Base-by-base conservation (phyloP, 2,797 vertebrate species). In the Acanthopagrus latus region DNA sequence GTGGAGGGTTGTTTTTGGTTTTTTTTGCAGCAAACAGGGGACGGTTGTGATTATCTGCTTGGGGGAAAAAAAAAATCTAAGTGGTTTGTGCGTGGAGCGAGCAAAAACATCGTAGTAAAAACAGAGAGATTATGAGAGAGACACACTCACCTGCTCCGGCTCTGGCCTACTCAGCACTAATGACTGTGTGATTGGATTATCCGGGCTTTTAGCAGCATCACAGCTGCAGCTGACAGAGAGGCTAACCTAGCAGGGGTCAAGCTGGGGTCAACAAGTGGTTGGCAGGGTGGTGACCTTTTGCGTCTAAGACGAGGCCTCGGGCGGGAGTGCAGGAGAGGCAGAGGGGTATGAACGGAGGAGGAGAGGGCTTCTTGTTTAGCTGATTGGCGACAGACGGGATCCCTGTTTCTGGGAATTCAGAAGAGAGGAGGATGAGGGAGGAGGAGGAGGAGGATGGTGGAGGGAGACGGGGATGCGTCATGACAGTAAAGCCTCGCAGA, bases 151-250 rank as follows among this genome's bases (percentile, higher is more conserved):
- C 86, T 92, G 89, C 86, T 74, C 71, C 5, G 5, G 78, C 80
- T 84, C 82, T 44, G 76, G 72, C 81, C 74, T 68, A n/a, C 89
- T 88, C 79, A 82, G 79, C 82, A 76, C 82, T 91, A 93, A 92
- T 94, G 88, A 88, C 84, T 88, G 86, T 83, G 80, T 90, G 90
- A 94, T 92, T 90, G 91, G 93, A 94, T 95, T 94, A 93, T 89
- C 88, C n/a, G 5, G 83, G 90, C 83, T 92, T 89, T 94, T 80
- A 82, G 82, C 89, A 87, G 80, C 72, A 62, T 71, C 74, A 65
- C 91, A 91, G 85, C 85, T 89, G 91, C 80, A 87, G 89, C 86
- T 76, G 86, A 90, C 73, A 73, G 87, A 76, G 70, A 88, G 63
- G 76, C 87, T 87, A 87, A 83, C 90, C 83, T 82, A n/a, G 83